A percentile compares a stretch with the other conserved stretches of the same genome.
Conservation (phyloP, 2,113 vertebrate genomes). For the Lepisosteus oculatus region DNA sequence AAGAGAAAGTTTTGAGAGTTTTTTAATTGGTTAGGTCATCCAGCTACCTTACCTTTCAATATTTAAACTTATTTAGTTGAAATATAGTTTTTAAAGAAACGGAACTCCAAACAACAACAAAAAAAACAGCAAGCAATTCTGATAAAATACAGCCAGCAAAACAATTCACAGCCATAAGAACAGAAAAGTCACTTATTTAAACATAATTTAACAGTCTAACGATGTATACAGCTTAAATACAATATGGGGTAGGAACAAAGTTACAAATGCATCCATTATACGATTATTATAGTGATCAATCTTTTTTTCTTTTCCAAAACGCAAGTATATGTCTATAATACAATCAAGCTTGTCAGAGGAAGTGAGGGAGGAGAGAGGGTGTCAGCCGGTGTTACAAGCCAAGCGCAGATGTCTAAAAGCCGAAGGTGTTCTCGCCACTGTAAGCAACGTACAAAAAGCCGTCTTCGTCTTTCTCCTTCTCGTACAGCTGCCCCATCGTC, state of each 20-base stretch:
- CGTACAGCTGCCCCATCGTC: slow-evolving; percentile 96
- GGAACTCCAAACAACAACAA: slow-evolving; percentile 15
- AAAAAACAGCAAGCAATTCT: slow-evolving; percentile 50
- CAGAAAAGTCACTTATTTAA: slow-evolving; percentile 48
- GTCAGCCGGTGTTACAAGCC: slow-evolving; percentile 41
- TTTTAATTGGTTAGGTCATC: slow-evolving; percentile 66
- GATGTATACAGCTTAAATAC: slow-evolving; percentile 65
- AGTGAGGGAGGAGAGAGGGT: slow-evolving; percentile 20
- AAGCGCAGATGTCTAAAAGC: slow-evolving; percentile 65
- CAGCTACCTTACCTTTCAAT: slow-evolving; percentile 66
- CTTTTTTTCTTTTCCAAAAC: slow-evolving; percentile 13
- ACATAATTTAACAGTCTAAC: slow-evolving; percentile 68
- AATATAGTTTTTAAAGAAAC: slow-evolving; percentile 45
- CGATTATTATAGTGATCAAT: slow-evolving; percentile 32
- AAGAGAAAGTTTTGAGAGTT: slow-evolving; percentile 42
- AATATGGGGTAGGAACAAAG: slow-evolving; percentile 71
- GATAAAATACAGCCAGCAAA: slow-evolving; percentile 54
- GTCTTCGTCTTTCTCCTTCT: slow-evolving; percentile 96
- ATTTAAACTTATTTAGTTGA: slow-evolving; percentile 56
- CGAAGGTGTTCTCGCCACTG: slow-evolving; percentile 97
- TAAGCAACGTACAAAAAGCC: slow-evolving; percentile 97
- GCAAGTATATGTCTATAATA: slow-evolving; percentile 62
- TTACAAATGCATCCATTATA: slow-evolving; percentile 62
- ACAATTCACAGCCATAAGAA: slow-evolving; percentile 50
- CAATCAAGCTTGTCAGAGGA: slow-evolving; percentile 53